phyloP scores from a whole-genome alignment of 2,113 vertebrate genomes.

The Calypte anna region DNA sequence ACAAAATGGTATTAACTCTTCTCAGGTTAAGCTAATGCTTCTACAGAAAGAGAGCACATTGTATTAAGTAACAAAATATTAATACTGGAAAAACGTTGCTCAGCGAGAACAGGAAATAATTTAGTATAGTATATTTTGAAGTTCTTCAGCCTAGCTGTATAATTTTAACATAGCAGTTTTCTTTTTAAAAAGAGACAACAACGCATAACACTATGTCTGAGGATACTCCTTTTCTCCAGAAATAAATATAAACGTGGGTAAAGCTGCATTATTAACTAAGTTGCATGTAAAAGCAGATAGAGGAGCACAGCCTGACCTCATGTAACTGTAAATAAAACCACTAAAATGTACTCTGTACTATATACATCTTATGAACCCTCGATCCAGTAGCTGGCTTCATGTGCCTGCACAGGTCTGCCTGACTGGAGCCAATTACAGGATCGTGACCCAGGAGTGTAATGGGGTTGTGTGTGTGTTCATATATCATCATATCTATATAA shows the following conservation, averaged over 20 bases:
- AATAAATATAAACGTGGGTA: constrained; percentile 61
- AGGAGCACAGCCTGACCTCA: constrained; percentile 14
- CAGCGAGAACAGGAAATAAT: constrained; percentile 64
- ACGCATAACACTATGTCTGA: neutral
- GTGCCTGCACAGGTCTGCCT: neutral
- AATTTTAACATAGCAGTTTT: neutral
- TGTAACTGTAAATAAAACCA: constrained; percentile 34
- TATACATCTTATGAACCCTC: neutral
- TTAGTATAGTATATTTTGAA: constrained; percentile 23
- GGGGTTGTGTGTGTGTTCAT: neutral
- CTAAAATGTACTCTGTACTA: constrained; percentile 11
- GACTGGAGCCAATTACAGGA: neutral
- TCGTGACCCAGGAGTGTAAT: neutral
- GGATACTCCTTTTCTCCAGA: neutral
- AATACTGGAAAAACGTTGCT: constrained; percentile 43
- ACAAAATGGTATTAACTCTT: constrained; percentile 40
- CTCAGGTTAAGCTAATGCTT: constrained; percentile 25
- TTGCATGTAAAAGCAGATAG: neutral
- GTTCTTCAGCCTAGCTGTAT: neutral
- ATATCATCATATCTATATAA: neutral
- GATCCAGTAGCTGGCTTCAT: neutral
- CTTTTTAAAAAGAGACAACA: constrained; percentile 3
- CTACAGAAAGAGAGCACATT: constrained; percentile 8
- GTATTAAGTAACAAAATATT: constrained; percentile 17
- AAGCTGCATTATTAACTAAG: constrained; percentile 16